Conservation (phyloP, 2,113 vertebrate species). For the Seriola quinqueradiata region DNA sequence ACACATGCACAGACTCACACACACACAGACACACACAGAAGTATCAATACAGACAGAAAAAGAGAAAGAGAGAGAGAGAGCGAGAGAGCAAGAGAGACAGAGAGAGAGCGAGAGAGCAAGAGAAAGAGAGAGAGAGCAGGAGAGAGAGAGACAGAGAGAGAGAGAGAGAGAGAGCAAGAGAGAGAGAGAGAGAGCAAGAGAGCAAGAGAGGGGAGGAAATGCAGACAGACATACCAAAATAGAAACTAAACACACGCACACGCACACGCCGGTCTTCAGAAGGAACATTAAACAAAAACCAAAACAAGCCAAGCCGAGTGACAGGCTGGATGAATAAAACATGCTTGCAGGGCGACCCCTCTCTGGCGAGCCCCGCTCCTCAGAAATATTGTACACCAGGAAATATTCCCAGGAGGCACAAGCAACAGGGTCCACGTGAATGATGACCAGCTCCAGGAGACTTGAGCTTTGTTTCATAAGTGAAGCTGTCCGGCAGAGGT, state of each 20-base stretch:
- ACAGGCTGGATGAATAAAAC: slow-evolving; percentile 75
- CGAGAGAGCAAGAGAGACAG: not conserved
- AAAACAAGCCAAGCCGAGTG: slow-evolving; percentile 66
- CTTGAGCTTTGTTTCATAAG: slow-evolving; percentile 50
- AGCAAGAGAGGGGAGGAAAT: slow-evolving; percentile 28
- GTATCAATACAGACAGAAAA: slow-evolving; percentile 9
- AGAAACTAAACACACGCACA: slow-evolving; percentile 59
- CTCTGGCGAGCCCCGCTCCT: slow-evolving; percentile 49
- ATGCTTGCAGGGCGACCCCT: slow-evolving; percentile 58
- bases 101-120: not conserved
- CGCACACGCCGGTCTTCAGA: slow-evolving; percentile 51
- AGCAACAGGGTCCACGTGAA: slow-evolving; percentile 53
- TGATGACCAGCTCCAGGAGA: slow-evolving; percentile 52
- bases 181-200: slow-evolving; percentile 14
- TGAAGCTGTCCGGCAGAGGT: slow-evolving; percentile 43
- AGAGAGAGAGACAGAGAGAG: not conserved
- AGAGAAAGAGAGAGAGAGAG: not conserved
- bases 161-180: not conserved
- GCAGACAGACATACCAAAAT: slow-evolving; percentile 57
- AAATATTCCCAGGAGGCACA: slow-evolving; percentile 62
- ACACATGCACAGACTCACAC: slow-evolving; percentile 60
- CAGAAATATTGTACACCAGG: slow-evolving; percentile 59
- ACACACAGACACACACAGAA: slow-evolving; percentile 25
- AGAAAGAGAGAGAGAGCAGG: not conserved
- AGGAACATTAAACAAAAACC: slow-evolving; percentile 73